A percentile compares a stretch with the other conserved stretches of the same genome.
Conservation (phyloP, 2,113 vertebrate genomes). For the Stigmatopora nigra region DNA sequence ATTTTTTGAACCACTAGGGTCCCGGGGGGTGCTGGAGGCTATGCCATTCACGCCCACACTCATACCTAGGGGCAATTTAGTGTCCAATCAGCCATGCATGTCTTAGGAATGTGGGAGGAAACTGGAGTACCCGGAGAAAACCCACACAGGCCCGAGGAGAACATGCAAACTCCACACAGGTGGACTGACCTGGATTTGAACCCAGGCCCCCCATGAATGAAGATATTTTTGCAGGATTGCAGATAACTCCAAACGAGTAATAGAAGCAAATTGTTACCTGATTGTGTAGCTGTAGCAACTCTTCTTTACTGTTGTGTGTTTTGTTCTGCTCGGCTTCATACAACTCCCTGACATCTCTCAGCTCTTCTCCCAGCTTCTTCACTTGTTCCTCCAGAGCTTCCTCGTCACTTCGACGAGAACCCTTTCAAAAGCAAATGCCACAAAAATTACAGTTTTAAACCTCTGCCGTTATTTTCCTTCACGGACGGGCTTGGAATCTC, state of each 20-base stretch:
- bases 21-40: too few relatives aligned
- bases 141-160: too few relatives aligned
- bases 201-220: neutral
- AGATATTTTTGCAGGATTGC: neutral
- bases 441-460: constrained; percentile 17
- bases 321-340: constrained; percentile 85
- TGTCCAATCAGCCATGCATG: too few relatives aligned
- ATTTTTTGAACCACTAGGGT: too few relatives aligned
- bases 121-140: too few relatives aligned
- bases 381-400: constrained; percentile 93
- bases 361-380: constrained; percentile 86
- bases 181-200: too few relatives aligned
- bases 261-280: constrained; percentile 67
- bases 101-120: too few relatives aligned
- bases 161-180: too few relatives aligned
- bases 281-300: constrained; percentile 84
- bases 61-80: too few relatives aligned
- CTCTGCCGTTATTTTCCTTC: neutral
- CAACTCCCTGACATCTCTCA: constrained; percentile 79
- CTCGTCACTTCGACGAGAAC: constrained; percentile 84
- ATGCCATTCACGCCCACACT: too few relatives aligned
- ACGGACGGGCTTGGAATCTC: too few relatives aligned
- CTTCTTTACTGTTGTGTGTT: constrained; percentile 76
- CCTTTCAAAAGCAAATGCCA: constrained; percentile 62
- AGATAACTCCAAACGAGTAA: neutral